Evolutionary conservation across 2,797 vertebrate genomes (phyloP), one percentile per base, ranked within the genome.

Genomic region (Cetoscarus ocellatus): DNA sequence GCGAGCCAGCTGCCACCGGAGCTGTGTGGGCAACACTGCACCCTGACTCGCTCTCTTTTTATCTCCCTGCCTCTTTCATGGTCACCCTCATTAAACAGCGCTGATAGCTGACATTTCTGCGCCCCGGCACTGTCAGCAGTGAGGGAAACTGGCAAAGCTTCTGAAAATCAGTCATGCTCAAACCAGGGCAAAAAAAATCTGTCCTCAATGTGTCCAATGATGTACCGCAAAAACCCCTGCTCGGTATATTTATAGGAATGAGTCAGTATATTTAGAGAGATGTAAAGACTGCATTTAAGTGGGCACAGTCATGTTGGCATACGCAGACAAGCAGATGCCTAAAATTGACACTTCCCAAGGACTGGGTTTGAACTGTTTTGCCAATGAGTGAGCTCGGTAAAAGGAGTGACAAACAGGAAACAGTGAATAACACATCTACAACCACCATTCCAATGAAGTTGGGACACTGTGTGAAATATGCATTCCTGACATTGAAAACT

Each of bases 1-100:
- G 79, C 67, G 35, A 74, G 57, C 84, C 86, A 89, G 90, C 88
- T 92, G 91, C 91, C 80, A 79, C 68, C 70, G 86, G 75, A 86
- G 74, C 86, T 70, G 69, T 80, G 81, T 79, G 80, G 73, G 81
- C 85, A 82, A 66, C 69, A 47, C 60, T 69, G 59, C 78, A 79
- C 75, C 76, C 83, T 54, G 80, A 56, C 68, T 77, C 52, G 53
- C 12, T 64, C 53, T 59, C 70, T 68, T 64, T 80, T 74, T 74
- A 80, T 86, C 73, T 78, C 77, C 39, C 55, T 73, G 59, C 79
- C 42, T 80, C 79, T 71, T 77, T 86, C 75, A 73, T 66, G 76
- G 79, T 76, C 86, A 75, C 70, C 77, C 82, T 87, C 68, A 86
- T 83, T 82, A 82, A 82, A 75, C 56, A 62, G 70, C 66, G 45